A percentile compares a stretch with the other conserved stretches of the same genome.
Conservation (phyloP, 2,888 invertebrate species). For the Synanthedon andrenaeformis region DNA sequence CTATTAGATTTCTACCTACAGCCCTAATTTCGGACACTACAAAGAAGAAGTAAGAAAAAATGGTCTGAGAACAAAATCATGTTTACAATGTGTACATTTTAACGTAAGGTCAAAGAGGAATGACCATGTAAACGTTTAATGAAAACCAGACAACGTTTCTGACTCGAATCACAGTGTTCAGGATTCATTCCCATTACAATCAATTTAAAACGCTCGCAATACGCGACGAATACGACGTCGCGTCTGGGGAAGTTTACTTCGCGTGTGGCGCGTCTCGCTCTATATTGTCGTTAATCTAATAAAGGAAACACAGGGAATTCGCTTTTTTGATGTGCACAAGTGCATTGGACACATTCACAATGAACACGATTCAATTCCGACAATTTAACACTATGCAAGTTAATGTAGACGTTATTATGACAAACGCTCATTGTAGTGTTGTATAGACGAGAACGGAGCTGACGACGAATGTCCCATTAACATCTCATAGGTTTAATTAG, state of each 20-base stretch:
- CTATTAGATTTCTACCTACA: too few species aligned
- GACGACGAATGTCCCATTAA: constrained; percentile 47
- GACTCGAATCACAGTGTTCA: constrained; percentile 56
- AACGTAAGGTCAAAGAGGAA: constrained; percentile 61
- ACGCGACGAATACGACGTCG: constrained; percentile 36
- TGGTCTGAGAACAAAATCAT: constrained; percentile 6
- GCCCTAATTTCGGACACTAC: too few species aligned
- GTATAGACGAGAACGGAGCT: constrained; percentile 35
- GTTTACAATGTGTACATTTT: constrained; percentile 16
- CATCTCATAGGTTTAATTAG: constrained; percentile 61
- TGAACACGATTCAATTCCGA: constrained; percentile 23
- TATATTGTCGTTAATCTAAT: background rate
- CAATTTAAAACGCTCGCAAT: constrained; percentile 57
- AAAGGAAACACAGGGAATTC: background rate
- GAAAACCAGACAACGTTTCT: constrained; percentile 48
- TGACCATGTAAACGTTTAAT: constrained; percentile 58
- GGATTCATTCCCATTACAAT: constrained; percentile 59
- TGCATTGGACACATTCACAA: constrained; percentile 27
- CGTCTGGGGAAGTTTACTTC: constrained; percentile 40
- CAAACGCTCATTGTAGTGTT: constrained; percentile 23
- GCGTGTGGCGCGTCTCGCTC: constrained; percentile 46
- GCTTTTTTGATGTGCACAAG: background rate
- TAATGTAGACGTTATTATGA: constrained; percentile 27
- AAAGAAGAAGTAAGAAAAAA: too few species aligned
- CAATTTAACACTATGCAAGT: constrained; percentile 7